phyloP scores from a whole-genome alignment of 2,113 vertebrate genomes.

The Mastomys coucha region DNA sequence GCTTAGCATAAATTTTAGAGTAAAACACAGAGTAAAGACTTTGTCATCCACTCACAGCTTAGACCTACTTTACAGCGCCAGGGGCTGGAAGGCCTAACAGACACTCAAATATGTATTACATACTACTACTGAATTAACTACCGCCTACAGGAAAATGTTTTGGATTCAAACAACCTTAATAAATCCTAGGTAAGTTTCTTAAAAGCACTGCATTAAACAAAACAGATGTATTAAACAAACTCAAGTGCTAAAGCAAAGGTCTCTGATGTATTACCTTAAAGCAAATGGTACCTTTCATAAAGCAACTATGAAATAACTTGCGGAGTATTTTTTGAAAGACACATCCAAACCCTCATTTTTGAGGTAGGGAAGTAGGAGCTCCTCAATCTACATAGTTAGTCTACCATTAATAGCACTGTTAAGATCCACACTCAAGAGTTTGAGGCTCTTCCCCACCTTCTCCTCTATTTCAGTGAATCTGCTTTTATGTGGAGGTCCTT shows the following conservation, averaged over 20 bases:
- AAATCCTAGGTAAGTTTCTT: conserved; percentile 37
- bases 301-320: conserved; percentile 32
- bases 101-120: not conserved
- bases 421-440: not conserved
- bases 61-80: conserved; percentile 7
- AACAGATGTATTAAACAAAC: conserved; percentile 20
- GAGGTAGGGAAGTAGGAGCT: conserved; percentile 20
- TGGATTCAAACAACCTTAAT: conserved; percentile 51
- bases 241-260: conserved; percentile 50
- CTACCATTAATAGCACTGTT: conserved; percentile 16
- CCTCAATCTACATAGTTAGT: not conserved
- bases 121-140: conserved; percentile 41
- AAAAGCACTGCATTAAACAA: conserved; percentile 15
- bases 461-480: too few species aligned
- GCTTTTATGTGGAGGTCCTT: too few species aligned
- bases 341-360: conserved; percentile 19
- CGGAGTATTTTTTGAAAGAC: conserved; percentile 2
- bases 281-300: conserved; percentile 40
- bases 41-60: not conserved
- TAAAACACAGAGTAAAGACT: conserved; percentile 1
- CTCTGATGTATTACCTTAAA: conserved; percentile 10
- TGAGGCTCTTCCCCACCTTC: too few species aligned
- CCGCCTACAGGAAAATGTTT: not conserved
- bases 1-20: conserved; percentile 1
- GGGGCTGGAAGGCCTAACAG: not conserved